phyloP scores from a whole-genome alignment of 2,888 invertebrate species.

The Calameuta pallipes region DNA sequence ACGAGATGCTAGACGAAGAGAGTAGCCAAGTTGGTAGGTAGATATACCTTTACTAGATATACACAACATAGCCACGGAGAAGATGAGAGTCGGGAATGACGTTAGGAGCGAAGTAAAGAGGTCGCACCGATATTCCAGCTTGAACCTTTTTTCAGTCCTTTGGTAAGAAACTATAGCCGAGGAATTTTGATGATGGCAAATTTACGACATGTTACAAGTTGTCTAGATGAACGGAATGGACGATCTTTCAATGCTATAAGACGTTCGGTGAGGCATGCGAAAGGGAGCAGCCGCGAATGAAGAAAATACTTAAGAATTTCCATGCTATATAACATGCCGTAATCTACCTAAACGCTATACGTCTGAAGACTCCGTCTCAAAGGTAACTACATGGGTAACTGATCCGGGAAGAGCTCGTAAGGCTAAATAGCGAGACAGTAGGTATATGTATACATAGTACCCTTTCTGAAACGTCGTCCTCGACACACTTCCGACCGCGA shows the following conservation, averaged over 20 bases:
- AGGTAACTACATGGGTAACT: not conserved
- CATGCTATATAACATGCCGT: not conserved
- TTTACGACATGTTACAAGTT: conserved; percentile 9
- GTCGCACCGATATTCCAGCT: not conserved
- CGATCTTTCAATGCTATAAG: not conserved
- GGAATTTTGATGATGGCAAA: conserved; percentile 15
- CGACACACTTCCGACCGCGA: conserved; percentile 19
- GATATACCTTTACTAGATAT: not conserved
- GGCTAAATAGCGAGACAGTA: not conserved
- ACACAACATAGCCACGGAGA: not conserved
- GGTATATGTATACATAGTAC: not conserved
- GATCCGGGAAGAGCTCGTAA: not conserved
- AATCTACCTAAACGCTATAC: not conserved
- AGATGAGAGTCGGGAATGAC: not conserved
- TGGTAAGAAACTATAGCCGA: not conserved
- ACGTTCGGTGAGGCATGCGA: not conserved
- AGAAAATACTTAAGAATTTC: not conserved
- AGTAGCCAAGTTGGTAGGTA: not conserved
- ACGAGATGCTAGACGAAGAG: not conserved
- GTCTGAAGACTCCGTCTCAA: not conserved
- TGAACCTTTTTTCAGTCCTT: not conserved
- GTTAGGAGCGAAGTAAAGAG: not conserved
- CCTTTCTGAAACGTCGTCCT: conserved; percentile 10
- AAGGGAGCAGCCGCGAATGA: not conserved
- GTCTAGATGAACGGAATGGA: not conserved